Percentiles rank a stretch among this genome's conserved stretches.
Conservation (phyloP, 2,888 invertebrate species). For the Dryococelus australis region DNA sequence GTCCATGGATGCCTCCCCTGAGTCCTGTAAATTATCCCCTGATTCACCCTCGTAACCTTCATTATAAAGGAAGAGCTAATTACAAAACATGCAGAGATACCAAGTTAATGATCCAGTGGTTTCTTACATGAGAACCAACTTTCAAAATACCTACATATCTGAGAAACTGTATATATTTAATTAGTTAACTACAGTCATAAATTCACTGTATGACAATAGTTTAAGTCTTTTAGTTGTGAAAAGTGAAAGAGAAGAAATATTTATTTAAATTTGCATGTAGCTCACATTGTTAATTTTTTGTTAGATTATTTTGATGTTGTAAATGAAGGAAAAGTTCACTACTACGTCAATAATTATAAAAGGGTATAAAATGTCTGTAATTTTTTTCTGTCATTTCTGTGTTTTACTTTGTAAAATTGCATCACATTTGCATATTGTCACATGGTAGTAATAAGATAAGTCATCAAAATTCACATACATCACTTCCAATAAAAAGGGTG, state of each 20-base stretch:
- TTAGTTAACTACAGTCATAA: no score
- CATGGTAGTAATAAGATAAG: neutral
- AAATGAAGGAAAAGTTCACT: no score
- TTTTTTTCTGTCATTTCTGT: neutral
- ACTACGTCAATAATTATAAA: no score
- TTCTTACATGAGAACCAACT: neutral
- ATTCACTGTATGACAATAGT: no score
- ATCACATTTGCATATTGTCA: neutral
- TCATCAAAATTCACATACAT: neutral
- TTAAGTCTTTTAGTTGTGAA: no score
- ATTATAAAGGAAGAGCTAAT: neutral
- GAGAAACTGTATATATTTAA: no score
- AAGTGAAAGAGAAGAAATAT: no score
- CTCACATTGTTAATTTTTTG: no score
- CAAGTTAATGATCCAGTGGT: neutral
- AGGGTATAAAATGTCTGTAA: no score
- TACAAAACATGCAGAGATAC: neutral
- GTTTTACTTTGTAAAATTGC: neutral
- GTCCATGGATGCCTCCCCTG: neutral
- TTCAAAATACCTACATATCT: neutral
- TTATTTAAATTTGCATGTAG: no score
- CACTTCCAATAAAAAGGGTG: no score
- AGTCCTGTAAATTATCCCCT: neutral
- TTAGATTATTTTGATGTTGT: no score
- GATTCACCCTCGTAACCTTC: neutral